These are phyloP conservation scores for Drosophila prolongata DNA, from an alignment of 2,888 invertebrate genomes.

Conservation along the genomic window DNA sequence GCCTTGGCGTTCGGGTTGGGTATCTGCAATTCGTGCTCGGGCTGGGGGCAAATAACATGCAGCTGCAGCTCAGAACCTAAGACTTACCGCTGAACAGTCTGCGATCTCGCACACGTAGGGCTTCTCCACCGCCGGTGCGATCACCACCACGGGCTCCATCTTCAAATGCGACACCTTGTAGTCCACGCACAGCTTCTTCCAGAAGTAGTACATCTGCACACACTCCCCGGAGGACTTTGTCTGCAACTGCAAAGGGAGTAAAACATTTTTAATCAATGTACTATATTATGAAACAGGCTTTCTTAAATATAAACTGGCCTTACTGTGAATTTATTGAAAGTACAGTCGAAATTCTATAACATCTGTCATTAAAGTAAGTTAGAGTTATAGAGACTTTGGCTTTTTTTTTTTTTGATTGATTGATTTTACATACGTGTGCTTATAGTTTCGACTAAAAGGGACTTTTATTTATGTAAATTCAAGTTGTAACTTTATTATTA, in stretches of 20 bases:
- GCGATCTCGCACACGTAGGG: constrained; percentile 87
- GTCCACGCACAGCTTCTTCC: constrained; percentile 98
- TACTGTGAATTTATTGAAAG: too few species aligned
- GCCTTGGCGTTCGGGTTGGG: constrained; percentile 1
- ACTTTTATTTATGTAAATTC: too few species aligned
- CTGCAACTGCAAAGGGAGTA: constrained; percentile 86
- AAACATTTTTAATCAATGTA: too few species aligned
- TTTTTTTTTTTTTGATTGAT: too few species aligned
- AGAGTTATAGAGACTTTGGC: too few species aligned
- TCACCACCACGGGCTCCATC: constrained; percentile 84
- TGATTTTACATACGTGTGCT: too few species aligned
- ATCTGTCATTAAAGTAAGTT: too few species aligned
- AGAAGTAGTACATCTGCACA: constrained; percentile 99
- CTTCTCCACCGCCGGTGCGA: constrained; percentile 74
- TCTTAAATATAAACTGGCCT: too few species aligned
- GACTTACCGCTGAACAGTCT: constrained; percentile 86
- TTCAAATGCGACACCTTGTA: constrained; percentile 91
- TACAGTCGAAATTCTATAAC: too few species aligned
- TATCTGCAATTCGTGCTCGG: constrained; percentile 15
- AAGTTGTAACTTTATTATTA: too few species aligned
- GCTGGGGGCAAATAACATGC: constrained; percentile 19
- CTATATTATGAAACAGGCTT: too few species aligned
- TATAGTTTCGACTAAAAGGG: too few species aligned
- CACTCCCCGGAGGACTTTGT: constrained; percentile 96
- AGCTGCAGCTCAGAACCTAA: not conserved